A percentile compares a stretch with the other conserved stretches of the same genome.
Evolutionary conservation across 2,113 vertebrate species (phyloP).

Genomic region (Pluvialis apricaria): DNA sequence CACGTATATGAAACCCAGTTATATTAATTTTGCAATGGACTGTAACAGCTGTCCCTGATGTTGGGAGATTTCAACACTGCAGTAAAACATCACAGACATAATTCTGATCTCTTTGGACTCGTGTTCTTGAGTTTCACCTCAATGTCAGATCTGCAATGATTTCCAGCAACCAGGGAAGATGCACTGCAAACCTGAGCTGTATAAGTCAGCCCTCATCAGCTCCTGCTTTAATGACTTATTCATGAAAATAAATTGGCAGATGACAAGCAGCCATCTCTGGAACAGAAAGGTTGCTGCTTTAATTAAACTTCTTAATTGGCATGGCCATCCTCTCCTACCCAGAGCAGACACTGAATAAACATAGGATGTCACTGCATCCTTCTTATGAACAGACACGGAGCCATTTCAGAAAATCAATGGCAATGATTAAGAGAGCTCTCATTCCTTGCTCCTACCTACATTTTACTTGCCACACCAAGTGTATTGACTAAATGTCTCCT

Average conservation of each 20-base stretch:
- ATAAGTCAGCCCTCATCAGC: background rate
- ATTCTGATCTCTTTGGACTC: background rate
- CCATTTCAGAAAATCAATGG: slow-evolving; percentile 45
- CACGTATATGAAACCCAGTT: background rate
- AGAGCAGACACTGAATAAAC: slow-evolving; percentile 8
- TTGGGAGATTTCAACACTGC: background rate
- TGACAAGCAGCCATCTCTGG: background rate
- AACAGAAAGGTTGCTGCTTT: slow-evolving; percentile 40
- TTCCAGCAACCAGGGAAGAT: background rate
- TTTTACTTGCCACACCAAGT: slow-evolving; percentile 33
- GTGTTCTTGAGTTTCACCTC: background rate
- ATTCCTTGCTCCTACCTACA: background rate
- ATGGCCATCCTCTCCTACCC: background rate
- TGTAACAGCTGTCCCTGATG: background rate
- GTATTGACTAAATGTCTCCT: slow-evolving; percentile 44
- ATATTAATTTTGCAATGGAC: background rate
- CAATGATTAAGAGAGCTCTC: slow-evolving; percentile 45
- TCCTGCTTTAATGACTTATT: slow-evolving; percentile 27
- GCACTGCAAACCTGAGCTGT: background rate
- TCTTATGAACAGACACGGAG: background rate
- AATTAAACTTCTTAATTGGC: slow-evolving; percentile 55
- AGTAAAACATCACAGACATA: background rate
- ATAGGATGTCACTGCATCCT: slow-evolving; percentile 10
- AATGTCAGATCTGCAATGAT: background rate
- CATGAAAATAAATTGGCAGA: slow-evolving; percentile 28